Conservation (phyloP, 2,113 vertebrate species). For the Alouatta palliata region DNA sequence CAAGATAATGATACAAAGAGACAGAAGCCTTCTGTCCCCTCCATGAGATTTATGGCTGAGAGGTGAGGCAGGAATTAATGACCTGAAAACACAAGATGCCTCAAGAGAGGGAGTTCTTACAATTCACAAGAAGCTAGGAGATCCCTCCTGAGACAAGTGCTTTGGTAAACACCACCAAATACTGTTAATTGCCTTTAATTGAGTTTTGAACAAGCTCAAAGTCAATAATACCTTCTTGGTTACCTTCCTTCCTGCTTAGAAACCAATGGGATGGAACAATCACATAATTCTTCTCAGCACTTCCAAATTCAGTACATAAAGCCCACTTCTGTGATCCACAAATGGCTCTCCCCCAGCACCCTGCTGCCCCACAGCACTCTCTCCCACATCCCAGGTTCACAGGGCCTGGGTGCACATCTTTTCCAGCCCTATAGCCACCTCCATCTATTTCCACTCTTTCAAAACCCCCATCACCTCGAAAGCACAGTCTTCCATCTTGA, state of each 20-base stretch:
- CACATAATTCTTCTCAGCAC: not conserved
- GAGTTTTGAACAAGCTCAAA: constrained; percentile 41
- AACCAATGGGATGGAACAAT: constrained; percentile 11
- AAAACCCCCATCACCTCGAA: not conserved
- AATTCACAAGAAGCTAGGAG: not conserved
- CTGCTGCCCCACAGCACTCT: not conserved
- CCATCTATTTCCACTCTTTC: not conserved
- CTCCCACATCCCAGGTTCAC: not conserved
- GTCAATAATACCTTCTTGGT: not conserved
- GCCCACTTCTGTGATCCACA: not conserved
- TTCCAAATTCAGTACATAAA: not conserved
- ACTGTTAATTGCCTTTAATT: constrained; percentile 39
- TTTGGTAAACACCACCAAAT: constrained; percentile 48
- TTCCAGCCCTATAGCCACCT: not conserved
- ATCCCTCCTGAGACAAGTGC: constrained; percentile 18
- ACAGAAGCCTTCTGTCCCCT: not conserved
- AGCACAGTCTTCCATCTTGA: not conserved
- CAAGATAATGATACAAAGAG: not conserved
- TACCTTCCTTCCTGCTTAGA: constrained; percentile 1
- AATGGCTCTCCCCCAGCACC: not conserved
- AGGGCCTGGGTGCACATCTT: too few relatives aligned
- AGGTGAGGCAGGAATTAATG: not conserved
- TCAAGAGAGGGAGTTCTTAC: not conserved
- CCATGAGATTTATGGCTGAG: not conserved
- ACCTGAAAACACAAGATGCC: not conserved